Base-by-base conservation (phyloP, 1,140 invertebrate species). In the Drosophila pseudoobscura region DNA sequence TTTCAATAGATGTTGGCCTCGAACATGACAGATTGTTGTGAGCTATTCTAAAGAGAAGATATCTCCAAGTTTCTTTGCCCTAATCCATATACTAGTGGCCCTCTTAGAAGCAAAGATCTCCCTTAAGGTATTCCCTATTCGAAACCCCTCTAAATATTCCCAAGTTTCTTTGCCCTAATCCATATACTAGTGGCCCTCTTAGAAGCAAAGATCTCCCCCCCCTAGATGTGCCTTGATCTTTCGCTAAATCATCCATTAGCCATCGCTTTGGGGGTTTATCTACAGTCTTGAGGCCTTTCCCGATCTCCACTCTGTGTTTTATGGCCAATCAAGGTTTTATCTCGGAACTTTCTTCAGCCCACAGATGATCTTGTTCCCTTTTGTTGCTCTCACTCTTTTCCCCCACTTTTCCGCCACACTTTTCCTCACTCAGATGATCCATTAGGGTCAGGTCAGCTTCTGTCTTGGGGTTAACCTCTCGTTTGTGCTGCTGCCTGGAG, bases 381-480 rank as follows among this genome's bases (percentile, higher is more conserved):
- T 44, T 24, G 39, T 29, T 70, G 60, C 55, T 46, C 31, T 50
- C 57, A 44, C 53, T 56, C 26, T 22, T 55, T 9, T 55, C 53
- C 26, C 53, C 20, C 20, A 55, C 20, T 26, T 35, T 55, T 55
- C 26, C 41, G 1, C 44, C 39, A 26, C 39, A n/a, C 39, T 62
- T 63, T 55, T 52, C 22, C 35, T 26, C 46, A 46, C 39, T 66
- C 43, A n/a, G 47, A 24, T 29, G 44, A 62, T 65, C 47, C 80
- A 84, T 83, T 85, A 83, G 71, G 79, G 80, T 76, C 80, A 72
- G 46, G 3, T 58, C 56, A 8, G 35, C 60, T 59, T 59, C 59
- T 47, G 46, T 13, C 11, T 53, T 44, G 47, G 17, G 50, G 26
- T 49, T 31, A 75, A 62, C 57, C 47, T 68, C 47, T 74, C 58